Evolutionary conservation across 2,797 vertebrate species (phyloP), one percentile per base, ranked within the genome.

Genomic region (Botia almorhae): DNA sequence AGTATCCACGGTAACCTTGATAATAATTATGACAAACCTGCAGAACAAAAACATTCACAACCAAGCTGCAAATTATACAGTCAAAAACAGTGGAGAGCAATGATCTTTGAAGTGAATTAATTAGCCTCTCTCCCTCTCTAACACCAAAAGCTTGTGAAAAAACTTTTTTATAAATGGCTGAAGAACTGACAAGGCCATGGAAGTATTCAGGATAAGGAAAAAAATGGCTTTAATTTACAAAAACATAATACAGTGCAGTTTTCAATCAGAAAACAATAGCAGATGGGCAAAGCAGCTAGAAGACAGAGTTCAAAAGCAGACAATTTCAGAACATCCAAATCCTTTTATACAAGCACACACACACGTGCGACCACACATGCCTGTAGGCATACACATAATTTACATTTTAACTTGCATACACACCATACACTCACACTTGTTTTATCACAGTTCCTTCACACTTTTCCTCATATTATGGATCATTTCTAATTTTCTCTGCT

Each of bases 21-120:
- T 21, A 13, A 73, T 73, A 78, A 82, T 82, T 82, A 82, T 78
- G 63, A 61, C 46, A 73, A 72, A 74, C 50, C 71, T 60, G 69
- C 81, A 78, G 16, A 73, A 72, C 36, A 60, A 43, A 48, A 82
- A 72, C 60, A 72, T 77, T 55, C 55, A 74, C 61, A 80, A 61
- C 7, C 69, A 73, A 56, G 63, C 23, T 61, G 69, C 53, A 78
- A 78, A 78, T 78, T 78, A 72, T 77, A 67, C 33, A 71, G 53
- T 50, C 58, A 76, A 55, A 77, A 67, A 73, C 61, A 60, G 61
- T 36, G 53, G 46, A 50, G 61, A 26, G 50, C 76, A 71, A 82
- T 14, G n/a, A 55, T 56, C 36, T 53, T 73, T 77, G 69, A 78
- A 72, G 33, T 73, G 69, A 79, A 73, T 73, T 68, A 68, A 80